Evolutionary conservation across 2,888 invertebrate species (phyloP).

Genomic region (Heliconius aoede): DNA sequence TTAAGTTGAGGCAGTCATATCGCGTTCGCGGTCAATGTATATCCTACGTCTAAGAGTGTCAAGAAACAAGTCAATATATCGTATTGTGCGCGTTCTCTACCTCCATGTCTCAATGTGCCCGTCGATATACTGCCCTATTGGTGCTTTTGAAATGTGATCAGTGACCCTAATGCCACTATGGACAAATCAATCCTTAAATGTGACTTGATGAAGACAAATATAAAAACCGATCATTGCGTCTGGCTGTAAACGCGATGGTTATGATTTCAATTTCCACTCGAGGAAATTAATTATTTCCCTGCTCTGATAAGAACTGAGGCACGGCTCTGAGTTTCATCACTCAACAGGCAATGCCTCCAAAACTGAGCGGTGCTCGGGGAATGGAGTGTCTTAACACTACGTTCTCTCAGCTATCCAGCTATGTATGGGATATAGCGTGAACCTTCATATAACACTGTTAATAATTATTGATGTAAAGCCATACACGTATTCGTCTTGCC

Average conservation of each 20-base stretch:
- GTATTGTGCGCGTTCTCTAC: slow-evolving; percentile 57
- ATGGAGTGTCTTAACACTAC: too few species aligned
- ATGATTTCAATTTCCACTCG: not conserved
- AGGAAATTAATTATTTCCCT: not conserved
- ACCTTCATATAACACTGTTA: not conserved
- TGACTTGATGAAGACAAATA: slow-evolving; percentile 21
- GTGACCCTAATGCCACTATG: slow-evolving; percentile 65
- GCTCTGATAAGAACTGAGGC: not conserved
- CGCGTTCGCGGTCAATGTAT: not conserved
- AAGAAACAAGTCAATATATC: slow-evolving; percentile 53
- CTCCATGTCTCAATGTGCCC: slow-evolving; percentile 52
- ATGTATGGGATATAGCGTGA: too few species aligned
- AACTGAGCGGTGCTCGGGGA: not conserved
- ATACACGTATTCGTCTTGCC: slow-evolving; percentile 15
- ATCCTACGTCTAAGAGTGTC: slow-evolving; percentile 31
- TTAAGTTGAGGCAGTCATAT: not conserved
- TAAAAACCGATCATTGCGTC: not conserved
- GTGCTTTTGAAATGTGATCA: slow-evolving; percentile 72
- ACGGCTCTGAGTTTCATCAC: not conserved
- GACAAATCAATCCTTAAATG: slow-evolving; percentile 23
- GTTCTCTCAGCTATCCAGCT: too few species aligned
- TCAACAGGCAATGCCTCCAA: not conserved
- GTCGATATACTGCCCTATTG: slow-evolving; percentile 58
- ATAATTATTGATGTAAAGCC: slow-evolving; percentile 8
- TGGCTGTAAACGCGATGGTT: not conserved